Evolutionary conservation across 2,888 invertebrate species (phyloP), one percentile per base, ranked within the genome.

Genomic region (Drosophila recens): DNA sequence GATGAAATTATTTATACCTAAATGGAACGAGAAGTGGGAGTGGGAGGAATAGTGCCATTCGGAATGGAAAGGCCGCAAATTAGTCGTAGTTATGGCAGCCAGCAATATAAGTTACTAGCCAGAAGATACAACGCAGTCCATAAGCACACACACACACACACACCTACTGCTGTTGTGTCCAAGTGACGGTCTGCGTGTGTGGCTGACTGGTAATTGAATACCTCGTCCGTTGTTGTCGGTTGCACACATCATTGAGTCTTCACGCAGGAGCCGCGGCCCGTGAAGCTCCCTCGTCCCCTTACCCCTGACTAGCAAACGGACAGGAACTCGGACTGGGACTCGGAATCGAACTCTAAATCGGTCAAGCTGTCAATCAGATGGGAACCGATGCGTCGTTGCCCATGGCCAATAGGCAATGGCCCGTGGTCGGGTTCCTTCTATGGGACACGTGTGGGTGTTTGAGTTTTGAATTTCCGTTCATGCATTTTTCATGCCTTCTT

Each of bases 1-100:
- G 75, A 76, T 77, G 81, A 72, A 88, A 89, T 90, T 90, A 88
- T 90, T 86, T 80, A 88, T 86, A 83, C 87, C 87, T 67, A 80
- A 74, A 72, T 72, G 67, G 59, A 68, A 66, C 57, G 13, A 15
- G 43, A 42, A 40, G 36, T 30, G 13, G 13, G 13, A 13, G 20
- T 33, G 10, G 34, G 17, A 13, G 13, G 20, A 17, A 34, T 17
- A 11, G 38, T 3, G 38, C 9, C 15, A 51, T 34, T 30, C 57
- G 54, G 40, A 13, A 23, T 43, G 57, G 42, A 49, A 17, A 56
- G 64, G 59, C 48, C 72, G 82, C 79, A 84, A 84, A 84, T 89
- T 87, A 84, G 90, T 85, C 72, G 78, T 84, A 78, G 90, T 87
- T 87, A 84, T 84, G 79, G 79, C 82, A 87, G 79, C 75, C 58